Evolutionary conservation across 2,888 invertebrate species (phyloP), one percentile per base, ranked within the genome.

Genomic region (Doris montereyensis): DNA sequence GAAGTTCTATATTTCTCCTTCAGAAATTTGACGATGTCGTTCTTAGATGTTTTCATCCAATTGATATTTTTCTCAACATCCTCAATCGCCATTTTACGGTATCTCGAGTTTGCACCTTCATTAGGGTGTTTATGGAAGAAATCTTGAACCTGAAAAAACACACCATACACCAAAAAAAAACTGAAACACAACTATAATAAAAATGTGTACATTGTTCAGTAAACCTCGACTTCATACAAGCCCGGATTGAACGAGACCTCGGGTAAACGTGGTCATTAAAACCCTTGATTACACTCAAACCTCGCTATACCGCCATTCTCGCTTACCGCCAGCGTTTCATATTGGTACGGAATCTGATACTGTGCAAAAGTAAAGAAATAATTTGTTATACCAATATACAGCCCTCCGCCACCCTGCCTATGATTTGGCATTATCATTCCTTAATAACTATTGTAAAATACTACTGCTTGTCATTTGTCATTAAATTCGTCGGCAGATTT

Each of bases 121-220:
- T 97, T 94, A 0, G 97, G 96, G 90, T 96, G 94, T 86, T 94
- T 93, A 0, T 90, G 92, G 89, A 97, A 97, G 92, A 97, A 97
- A 0, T 92, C 91, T 86, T 94, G 92, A 93, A 96, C 95, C 95
- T 95, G 88, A 21, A n/a, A n/a, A n/a, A n/a, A n/a, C n/a, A n/a
- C 91, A 92, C 80, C 24, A 30, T 68, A 65, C 24, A 35, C 30
- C 1, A 10, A 76, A 62, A 34, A 52, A 1, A 28, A 30, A 8
- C n/a, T 34, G 17, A 60, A 34, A 32, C 10, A 17, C 10, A 21
- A 32, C 30, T 30, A 21, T 32, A 30, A 35, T 21, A 35, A 21
- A 35, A 67, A 76, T 5, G 34, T 34, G n/a, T n/a, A 26, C 10
- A 34, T 71, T 13, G 17, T 2, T 1, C 1, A 17, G 17, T 32